Evolutionary conservation across 53 echinoderm and acorn worm genomes (phyloP), one percentile per base, ranked within the genome.

Genomic region (Antedon mediterranea): DNA sequence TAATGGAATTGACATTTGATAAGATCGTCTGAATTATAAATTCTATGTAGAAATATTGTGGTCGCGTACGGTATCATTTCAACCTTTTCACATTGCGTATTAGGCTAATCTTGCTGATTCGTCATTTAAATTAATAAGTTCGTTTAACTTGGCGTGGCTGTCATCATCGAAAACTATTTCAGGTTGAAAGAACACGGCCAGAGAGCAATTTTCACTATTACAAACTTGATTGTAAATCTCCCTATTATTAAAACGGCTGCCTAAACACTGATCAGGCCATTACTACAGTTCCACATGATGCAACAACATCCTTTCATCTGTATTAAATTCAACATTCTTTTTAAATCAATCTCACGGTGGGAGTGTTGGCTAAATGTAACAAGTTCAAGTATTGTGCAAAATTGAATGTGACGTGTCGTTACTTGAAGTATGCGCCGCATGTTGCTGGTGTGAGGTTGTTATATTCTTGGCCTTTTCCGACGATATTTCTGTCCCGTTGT

Each of bases 321-420:
- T 57, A 18, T 57, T 57, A 3, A 57, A 57, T 57, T 57, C 23
- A 57, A 57, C 57, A 57, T 57, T 57, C 57, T 57, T 57, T 57
- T 57, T 57, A 57, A 57, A 57, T 57, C 57, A 57, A 57, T 57
- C 57, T 57, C 57, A 15, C 57, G 11, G 57, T 26, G 57, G 57
- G 57, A 57, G 57, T 57, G 57, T 57, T 57, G 57, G 57, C 57
- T 57, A 57, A 57, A 57, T 57, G 57, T 57, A 57, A 57, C 57
- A 57, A 57, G 57, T 57, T 57, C 57, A 57, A 57, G 57, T 57
- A 18, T 57, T 57, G 57, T 57, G 57, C 23, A 57, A 57, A 57
- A 57, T 57, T 18, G 57, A 23, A 57, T 57, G 57, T 57, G 57
- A 57, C 57, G 20, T 57, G 2, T 57, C 23, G 57, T 57, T 57